Percentiles rank a stretch among this genome's conserved stretches.
These are phyloP conservation scores for Drosophila eohydei DNA, from an alignment of 2,888 invertebrate genomes.

Conservation along the genomic window DNA sequence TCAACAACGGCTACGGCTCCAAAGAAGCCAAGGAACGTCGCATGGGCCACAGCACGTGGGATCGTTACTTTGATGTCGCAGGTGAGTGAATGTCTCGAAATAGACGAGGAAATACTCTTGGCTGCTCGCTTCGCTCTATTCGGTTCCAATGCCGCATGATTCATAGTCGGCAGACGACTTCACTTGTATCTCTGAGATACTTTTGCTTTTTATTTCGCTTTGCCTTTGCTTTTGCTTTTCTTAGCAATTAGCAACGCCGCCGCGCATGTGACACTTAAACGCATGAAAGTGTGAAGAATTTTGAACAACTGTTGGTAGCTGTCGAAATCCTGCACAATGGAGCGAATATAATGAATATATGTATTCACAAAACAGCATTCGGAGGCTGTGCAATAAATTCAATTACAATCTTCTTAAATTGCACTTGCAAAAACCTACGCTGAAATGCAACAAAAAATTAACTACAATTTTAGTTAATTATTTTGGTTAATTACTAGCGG, in stretches of 20 bases:
- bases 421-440: neutral
- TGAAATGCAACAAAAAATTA: neutral
- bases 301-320: conserved; percentile 57
- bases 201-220: conserved; percentile 57
- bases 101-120: conserved; percentile 51
- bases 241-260: conserved; percentile 72
- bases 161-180: conserved; percentile 54
- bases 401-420: neutral
- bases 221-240: conserved; percentile 43
- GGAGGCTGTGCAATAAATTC: neutral
- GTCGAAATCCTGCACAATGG: conserved; percentile 60
- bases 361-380: neutral
- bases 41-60: conserved; percentile 66
- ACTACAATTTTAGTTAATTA: neutral
- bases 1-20: conserved; percentile 48
- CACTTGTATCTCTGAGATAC: conserved; percentile 62
- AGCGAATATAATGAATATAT: conserved; percentile 1
- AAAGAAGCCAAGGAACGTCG: conserved; percentile 58
- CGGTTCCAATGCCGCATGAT: conserved; percentile 44
- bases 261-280: conserved; percentile 74
- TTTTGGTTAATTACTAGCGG: neutral
- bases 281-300: conserved; percentile 76
- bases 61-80: conserved; percentile 74
- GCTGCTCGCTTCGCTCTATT: conserved; percentile 22
- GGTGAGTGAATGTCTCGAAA: conserved; percentile 73